Conservation (phyloP, 1,140 invertebrate genomes). For the Drosophila watanabei region DNA sequence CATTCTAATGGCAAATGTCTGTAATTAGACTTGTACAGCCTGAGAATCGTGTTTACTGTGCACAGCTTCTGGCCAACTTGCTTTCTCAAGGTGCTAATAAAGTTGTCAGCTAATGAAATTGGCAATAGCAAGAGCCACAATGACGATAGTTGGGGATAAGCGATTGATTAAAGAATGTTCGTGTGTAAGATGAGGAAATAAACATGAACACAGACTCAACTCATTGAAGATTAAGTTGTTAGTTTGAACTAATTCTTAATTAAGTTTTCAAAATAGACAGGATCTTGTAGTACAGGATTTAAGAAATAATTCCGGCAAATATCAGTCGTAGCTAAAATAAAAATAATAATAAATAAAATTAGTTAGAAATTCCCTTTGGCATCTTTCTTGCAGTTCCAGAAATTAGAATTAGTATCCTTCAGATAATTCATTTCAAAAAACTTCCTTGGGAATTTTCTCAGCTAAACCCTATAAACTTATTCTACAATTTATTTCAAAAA, state of each 20-base stretch:
- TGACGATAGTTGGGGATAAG: constrained; percentile 22
- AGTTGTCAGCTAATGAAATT: constrained; percentile 71
- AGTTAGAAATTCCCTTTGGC: rapidly evolving
- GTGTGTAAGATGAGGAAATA: background rate
- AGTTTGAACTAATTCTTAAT: background rate
- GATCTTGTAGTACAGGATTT: background rate
- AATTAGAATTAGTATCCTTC: background rate
- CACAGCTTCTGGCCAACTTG: constrained; percentile 11
- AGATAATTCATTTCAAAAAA: background rate
- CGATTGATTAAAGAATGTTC: constrained; percentile 33
- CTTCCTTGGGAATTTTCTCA: too few relatives aligned
- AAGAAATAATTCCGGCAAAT: background rate
- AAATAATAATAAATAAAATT: background rate
- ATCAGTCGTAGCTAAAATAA: background rate
- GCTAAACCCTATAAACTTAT: background rate
- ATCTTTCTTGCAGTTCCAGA: background rate
- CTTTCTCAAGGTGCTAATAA: constrained; percentile 57
- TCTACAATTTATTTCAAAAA: background rate
- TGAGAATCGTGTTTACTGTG: constrained; percentile 38
- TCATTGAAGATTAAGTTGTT: background rate
- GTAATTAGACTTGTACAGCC: constrained; percentile 54
- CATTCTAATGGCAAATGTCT: constrained; percentile 26
- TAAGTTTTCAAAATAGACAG: background rate
- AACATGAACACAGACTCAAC: background rate
- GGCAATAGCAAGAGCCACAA: constrained; percentile 35